Base-by-base conservation (phyloP, 2,113 vertebrate species). In the Hydrolagus affinis region DNA sequence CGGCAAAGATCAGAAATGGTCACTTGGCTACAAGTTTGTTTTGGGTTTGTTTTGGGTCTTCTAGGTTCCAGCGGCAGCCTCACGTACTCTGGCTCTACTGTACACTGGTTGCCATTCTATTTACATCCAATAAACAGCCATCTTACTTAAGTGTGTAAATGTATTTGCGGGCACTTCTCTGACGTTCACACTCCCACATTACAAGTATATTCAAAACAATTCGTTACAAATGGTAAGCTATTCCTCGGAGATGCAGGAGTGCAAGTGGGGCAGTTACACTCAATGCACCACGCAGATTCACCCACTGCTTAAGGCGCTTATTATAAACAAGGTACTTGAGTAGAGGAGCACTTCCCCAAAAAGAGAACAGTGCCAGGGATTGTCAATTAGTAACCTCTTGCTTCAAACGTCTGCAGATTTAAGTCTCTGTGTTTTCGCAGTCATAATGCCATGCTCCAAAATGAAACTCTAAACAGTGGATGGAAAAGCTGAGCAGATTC, bases 281-380 rank as follows among this genome's bases (percentile, higher is more conserved):
- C 23, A 17, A 83, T 28, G 59, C 60, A 66, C 60, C 60, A 83
- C 64, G 25, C 57, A 62, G 60, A 83, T 83, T 83, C 60, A 66
- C 60, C 66, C 23, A 83, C 59, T 83, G 60, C 62, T 83, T 83
- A 19, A 83, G 30, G 59, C 60, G 64, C 77, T 83, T 62, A 83
- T 12, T 66, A 64, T 64, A 83, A 83, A 66, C 28, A 83, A 66
- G 77, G 25, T 28, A 62, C 77, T 83, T 83, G 23, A 83, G 60
- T 83, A 59, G 66, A 62, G 25, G 77, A 83, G 77, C 77, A 75
- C 30, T 32, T 75, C 21, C 56, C 25, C 56, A 44, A 44, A 60
- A 77, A 77, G 32, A 23, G 70, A 71, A 71, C 14, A 1, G 72
- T 74, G 30, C 8, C 72, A 74, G 77, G 66, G 60, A 83, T 62